phyloP scores from a whole-genome alignment of 1,140 invertebrate genomes.

The Eciton burchellii region DNA sequence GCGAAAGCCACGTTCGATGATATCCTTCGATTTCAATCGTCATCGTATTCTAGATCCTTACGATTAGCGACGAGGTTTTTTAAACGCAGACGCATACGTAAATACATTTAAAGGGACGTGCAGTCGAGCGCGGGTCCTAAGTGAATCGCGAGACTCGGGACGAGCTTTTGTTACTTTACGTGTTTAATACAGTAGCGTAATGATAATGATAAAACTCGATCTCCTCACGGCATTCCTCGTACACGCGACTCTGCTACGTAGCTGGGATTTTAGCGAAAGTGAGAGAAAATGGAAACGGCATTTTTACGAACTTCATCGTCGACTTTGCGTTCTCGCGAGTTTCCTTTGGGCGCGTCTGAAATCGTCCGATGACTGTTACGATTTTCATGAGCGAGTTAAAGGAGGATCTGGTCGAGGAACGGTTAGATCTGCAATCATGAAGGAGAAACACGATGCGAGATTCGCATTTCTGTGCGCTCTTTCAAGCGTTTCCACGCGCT shows the following conservation, averaged over 20 bases:
- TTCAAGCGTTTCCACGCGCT: constrained; percentile 23
- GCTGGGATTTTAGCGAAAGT: background rate
- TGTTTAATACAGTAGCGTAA: constrained; percentile 29
- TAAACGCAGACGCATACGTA: constrained; percentile 41
- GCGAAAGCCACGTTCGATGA: constrained; percentile 30
- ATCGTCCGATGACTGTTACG: constrained; percentile 54
- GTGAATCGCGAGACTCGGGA: constrained; percentile 9
- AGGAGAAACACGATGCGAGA: constrained; percentile 36
- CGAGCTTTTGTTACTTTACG: constrained; percentile 45
- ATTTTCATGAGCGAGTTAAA: constrained; percentile 46
- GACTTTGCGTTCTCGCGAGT: constrained; percentile 33
- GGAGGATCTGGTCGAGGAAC: constrained; percentile 46
- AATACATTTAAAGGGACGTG: constrained; percentile 22
- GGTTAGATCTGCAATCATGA: constrained; percentile 60
- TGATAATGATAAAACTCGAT: constrained; percentile 16
- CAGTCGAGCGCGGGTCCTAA: constrained; percentile 9
- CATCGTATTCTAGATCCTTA: constrained; percentile 39
- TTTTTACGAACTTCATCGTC: constrained; percentile 45
- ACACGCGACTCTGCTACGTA: constrained; percentile 8
- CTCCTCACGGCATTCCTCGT: constrained; percentile 34
- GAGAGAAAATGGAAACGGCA: background rate
- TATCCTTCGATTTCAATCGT: constrained; percentile 44
- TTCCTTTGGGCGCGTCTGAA: constrained; percentile 41
- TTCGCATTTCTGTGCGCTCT: constrained; percentile 27
- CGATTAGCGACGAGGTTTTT: constrained; percentile 43